phyloP scores from a whole-genome alignment of 2,888 invertebrate genomes.

The Orchestes rusci region DNA sequence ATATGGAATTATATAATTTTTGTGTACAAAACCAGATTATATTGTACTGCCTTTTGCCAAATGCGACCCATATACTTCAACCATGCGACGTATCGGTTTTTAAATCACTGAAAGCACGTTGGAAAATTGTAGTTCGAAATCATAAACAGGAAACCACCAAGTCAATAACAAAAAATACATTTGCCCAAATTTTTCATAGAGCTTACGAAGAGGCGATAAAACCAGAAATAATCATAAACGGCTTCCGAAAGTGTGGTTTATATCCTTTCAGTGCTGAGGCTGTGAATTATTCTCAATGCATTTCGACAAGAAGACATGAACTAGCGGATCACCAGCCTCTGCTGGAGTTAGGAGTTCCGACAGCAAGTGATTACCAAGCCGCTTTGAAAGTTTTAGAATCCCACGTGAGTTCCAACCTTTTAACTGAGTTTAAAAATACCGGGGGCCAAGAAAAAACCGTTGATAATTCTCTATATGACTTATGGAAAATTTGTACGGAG shows the following conservation, averaged over 20 bases:
- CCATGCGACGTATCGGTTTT: neutral
- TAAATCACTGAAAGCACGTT: neutral
- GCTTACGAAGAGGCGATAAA: constrained; percentile 1
- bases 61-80: neutral
- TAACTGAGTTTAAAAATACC: too few relatives aligned
- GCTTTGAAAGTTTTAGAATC: too few relatives aligned
- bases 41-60: constrained; percentile 1
- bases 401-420: too few relatives aligned
- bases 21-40: neutral
- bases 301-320: neutral
- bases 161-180: neutral
- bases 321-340: too few relatives aligned
- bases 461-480: too few relatives aligned
- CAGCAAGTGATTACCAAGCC: too few relatives aligned
- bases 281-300: neutral
- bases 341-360: too few relatives aligned
- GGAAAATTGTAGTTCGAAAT: neutral
- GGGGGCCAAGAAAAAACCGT: too few relatives aligned
- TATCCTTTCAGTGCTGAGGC: neutral
- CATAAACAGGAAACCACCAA: neutral
- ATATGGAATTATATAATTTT: constrained; percentile 1
- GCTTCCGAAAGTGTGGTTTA: constrained; percentile 2
- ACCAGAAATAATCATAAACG: neutral
- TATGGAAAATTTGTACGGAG: too few relatives aligned
- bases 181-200: neutral